These are phyloP conservation scores for Eustalomyia histrio DNA, from an alignment of 2,888 invertebrate species.

Conservation along the genomic window DNA sequence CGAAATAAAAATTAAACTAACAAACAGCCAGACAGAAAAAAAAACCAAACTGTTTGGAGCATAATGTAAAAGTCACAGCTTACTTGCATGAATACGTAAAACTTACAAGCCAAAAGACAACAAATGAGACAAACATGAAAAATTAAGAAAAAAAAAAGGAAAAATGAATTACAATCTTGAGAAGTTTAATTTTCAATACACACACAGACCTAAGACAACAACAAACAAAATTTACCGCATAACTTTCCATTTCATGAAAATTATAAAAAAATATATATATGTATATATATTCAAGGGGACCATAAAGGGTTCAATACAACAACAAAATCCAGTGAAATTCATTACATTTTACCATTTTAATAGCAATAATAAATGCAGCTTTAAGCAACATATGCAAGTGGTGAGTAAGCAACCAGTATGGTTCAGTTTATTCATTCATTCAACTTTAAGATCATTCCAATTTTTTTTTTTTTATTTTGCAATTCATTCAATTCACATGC, in stretches of 20 bases:
- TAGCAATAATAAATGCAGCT: slow-evolving; percentile 31
- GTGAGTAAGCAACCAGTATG: slow-evolving; percentile 59
- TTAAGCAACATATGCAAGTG: slow-evolving; percentile 38
- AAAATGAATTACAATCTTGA: slow-evolving; percentile 46
- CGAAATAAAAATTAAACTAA: slow-evolving; percentile 32
- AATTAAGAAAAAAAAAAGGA: neutral
- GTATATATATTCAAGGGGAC: slow-evolving; percentile 18
- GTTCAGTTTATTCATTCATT: slow-evolving; percentile 44
- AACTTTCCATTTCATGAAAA: slow-evolving; percentile 64
- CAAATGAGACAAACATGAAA: too few species aligned
- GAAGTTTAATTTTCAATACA: slow-evolving; percentile 27
- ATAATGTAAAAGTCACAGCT: slow-evolving; percentile 45
- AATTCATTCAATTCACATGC: slow-evolving; percentile 25
- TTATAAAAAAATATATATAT: slow-evolving; percentile 2
- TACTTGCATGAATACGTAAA: slow-evolving; percentile 12
- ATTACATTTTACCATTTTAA: slow-evolving; percentile 49
- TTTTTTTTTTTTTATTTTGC: neutral
- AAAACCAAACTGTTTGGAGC: slow-evolving; percentile 48
- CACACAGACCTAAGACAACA: slow-evolving; percentile 48
- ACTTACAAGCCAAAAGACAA: too few species aligned
- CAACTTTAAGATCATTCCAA: slow-evolving; percentile 43
- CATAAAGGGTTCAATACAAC: slow-evolving; percentile 45
- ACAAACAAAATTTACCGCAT: slow-evolving; percentile 53
- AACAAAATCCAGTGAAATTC: slow-evolving; percentile 50
- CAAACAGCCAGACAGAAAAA: neutral